Conservation (phyloP, 2,797 vertebrate genomes). For the Australoheros facetus region DNA sequence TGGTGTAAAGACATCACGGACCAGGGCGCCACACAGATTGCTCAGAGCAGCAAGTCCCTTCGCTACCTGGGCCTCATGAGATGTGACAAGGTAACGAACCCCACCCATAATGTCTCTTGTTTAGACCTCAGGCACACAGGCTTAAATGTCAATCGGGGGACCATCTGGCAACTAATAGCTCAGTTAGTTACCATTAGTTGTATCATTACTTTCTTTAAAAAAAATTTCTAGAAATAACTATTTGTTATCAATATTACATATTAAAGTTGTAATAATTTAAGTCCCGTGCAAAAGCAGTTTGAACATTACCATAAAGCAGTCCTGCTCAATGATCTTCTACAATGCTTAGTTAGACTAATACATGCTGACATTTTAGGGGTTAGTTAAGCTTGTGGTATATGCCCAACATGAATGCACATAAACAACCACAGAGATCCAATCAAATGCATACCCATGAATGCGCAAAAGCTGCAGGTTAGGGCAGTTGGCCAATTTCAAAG, state of each 20-base stretch:
- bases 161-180: background rate
- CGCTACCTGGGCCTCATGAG: slow-evolving; percentile 97
- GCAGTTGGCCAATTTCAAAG: slow-evolving; percentile 37
- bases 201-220: too few species aligned
- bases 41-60: slow-evolving; percentile 96
- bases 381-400: background rate
- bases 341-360: background rate
- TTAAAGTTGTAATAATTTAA: background rate
- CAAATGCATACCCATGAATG: background rate
- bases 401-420: background rate
- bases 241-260: background rate
- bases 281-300: background rate
- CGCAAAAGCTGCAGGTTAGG: background rate
- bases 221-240: background rate
- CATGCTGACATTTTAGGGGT: background rate
- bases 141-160: background rate
- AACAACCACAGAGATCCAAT: background rate
- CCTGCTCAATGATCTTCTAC: background rate
- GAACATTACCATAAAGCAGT: background rate
- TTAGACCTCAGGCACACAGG: background rate
- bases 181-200: background rate
- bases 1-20: slow-evolving; percentile 99
- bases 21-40: slow-evolving; percentile 94
- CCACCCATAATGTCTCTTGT: slow-evolving; percentile 12
- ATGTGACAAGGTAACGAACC: slow-evolving; percentile 93